A percentile compares a stretch with the other conserved stretches of the same genome.
These are phyloP conservation scores for Falco cherrug DNA, from an alignment of 2,797 vertebrate genomes.

Conservation along the genomic window DNA sequence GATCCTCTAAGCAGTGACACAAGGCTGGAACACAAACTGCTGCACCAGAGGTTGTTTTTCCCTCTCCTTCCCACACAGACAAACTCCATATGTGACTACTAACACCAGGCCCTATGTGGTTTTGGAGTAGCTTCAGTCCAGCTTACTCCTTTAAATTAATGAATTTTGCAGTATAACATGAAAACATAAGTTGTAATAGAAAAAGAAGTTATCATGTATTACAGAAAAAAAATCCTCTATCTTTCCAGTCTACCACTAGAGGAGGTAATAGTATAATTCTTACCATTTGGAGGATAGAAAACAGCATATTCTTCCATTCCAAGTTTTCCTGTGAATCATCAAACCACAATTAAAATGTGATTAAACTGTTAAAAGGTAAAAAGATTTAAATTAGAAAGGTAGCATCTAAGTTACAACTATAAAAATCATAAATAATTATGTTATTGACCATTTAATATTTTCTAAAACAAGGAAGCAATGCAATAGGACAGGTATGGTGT, in stretches of 20 bases:
- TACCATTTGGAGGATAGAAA: slow-evolving; percentile 97
- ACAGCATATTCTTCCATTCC: slow-evolving; percentile 89
- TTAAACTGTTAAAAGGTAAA: not conserved
- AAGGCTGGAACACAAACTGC: not conserved
- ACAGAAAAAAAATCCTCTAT: slow-evolving; percentile 8
- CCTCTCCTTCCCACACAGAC: not conserved
- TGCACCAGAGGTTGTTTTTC: not conserved
- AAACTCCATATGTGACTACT: not conserved
- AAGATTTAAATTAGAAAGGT: not conserved
- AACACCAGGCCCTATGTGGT: not conserved
- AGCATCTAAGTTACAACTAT: not conserved
- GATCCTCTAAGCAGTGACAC: not conserved
- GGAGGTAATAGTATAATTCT: slow-evolving; percentile 74
- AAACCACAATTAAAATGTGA: not conserved
- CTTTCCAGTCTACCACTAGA: slow-evolving; percentile 72
- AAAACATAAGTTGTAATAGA: not conserved
- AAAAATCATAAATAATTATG: not conserved
- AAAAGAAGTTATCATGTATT: not conserved
- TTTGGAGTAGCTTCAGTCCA: not conserved
- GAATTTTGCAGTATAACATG: not conserved
- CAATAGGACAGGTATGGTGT: not conserved
- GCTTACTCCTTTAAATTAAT: not conserved
- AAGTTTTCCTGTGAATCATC: slow-evolving; percentile 82
- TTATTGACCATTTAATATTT: not conserved
- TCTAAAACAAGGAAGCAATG: not conserved